Base-by-base conservation (phyloP, 37 sponge, comb jelly and placozoan species). In the Halichondria panicea region DNA sequence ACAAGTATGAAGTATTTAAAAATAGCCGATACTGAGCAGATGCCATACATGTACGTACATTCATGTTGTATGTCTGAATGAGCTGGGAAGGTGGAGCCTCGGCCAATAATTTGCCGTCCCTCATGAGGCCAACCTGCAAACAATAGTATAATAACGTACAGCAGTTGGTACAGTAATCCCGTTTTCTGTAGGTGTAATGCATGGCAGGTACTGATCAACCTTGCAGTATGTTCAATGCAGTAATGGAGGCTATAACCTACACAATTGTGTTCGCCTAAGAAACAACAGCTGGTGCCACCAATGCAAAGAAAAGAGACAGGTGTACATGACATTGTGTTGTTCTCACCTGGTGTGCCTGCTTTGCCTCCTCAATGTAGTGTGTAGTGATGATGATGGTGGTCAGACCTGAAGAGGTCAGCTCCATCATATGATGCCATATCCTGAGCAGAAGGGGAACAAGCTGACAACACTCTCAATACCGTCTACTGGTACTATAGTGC, bases 291-390 rank as follows among this genome's bases (percentile, higher is more conserved):
- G n/a, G n/a, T n/a, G n/a, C n/a, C n/a, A n/a, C n/a, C n/a, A n/a
- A n/a, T n/a, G n/a, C n/a, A n/a, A n/a, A n/a, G n/a, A n/a, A n/a
- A n/a, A n/a, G n/a, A n/a, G n/a, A n/a, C n/a, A n/a, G n/a, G n/a
- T n/a, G n/a, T n/a, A n/a, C n/a, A n/a, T n/a, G n/a, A n/a, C n/a
- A n/a, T n/a, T n/a, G n/a, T n/a, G n/a, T n/a, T 56, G 11, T 1
- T 60, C 88, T 58, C 41, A 93, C 94, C 67, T 70, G 43, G 38
- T 89, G 72, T 18, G 94, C 94, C 61, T 89, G 89, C 32, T 84
- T 31, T 24, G 94, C 94, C 40, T 93, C 94, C 44, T 93, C 94
- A 71, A 93, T 93, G 76, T 93, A 93, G 62, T 93, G 94, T 37
- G 94, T 93, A 22, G 94, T 93, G 43, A 93, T 82, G 48, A 93